Conservation (phyloP, 2,888 invertebrate species). For the Oligia fasciuncula region DNA sequence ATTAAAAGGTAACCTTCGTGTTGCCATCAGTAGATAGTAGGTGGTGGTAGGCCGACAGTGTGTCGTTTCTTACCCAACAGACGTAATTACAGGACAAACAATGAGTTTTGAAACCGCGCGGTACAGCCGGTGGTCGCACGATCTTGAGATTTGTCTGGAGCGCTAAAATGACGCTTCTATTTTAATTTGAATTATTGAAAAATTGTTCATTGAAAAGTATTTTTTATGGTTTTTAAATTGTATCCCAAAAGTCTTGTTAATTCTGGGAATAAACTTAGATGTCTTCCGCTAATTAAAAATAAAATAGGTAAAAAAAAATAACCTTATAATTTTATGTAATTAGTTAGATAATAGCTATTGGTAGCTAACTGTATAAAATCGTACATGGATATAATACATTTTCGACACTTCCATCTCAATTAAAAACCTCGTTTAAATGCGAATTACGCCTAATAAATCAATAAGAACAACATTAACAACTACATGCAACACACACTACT, state of each 20-base stretch:
- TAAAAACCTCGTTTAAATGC: slow-evolving; percentile 31
- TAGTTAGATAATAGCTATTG: neutral
- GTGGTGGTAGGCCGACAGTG: slow-evolving; percentile 46
- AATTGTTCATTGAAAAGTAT: neutral
- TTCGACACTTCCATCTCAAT: slow-evolving; percentile 42
- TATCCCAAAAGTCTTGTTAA: neutral
- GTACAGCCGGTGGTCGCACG: slow-evolving; percentile 75
- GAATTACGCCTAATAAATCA: slow-evolving; percentile 54
- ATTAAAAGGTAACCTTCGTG: slow-evolving; percentile 43
- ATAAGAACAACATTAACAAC: slow-evolving; percentile 30
- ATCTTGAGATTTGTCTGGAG: slow-evolving; percentile 73
- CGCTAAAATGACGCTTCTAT: slow-evolving; percentile 64
- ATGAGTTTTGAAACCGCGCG: slow-evolving; percentile 79
- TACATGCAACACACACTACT: slow-evolving; percentile 50
- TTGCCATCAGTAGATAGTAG: slow-evolving; percentile 9
- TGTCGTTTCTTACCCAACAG: slow-evolving; percentile 73
- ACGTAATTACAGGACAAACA: slow-evolving; percentile 80
- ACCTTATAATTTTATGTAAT: no score
- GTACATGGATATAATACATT: slow-evolving; percentile 28
- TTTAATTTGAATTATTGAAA: neutral
- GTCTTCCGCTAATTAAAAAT: neutral
- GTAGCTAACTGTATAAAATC: neutral
- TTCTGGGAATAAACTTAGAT: neutral
- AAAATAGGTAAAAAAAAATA: neutral
- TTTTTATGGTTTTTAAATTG: neutral